Conservation (phyloP, 2,797 vertebrate species). For the Chloroceryle inda region DNA sequence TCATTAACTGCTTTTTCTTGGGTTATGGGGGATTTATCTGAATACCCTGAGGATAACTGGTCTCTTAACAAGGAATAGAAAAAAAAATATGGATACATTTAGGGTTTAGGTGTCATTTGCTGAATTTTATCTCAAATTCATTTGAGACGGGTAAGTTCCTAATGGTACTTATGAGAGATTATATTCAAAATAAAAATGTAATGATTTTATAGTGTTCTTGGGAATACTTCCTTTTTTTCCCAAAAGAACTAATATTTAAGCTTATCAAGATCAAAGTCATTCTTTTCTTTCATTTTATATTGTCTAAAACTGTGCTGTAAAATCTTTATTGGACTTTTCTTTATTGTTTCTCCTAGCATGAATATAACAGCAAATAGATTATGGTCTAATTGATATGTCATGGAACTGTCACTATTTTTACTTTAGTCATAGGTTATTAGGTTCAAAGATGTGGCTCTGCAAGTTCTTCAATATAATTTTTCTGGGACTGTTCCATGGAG, state of each 20-base stretch:
- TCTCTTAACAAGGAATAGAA: not conserved
- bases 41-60: no score
- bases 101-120: not conserved
- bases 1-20: no score
- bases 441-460: not conserved
- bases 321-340: not conserved
- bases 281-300: not conserved
- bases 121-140: not conserved
- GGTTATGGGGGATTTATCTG: no score
- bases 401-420: not conserved
- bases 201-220: not conserved
- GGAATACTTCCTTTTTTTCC: not conserved
- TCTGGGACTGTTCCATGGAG: not conserved
- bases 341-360: not conserved
- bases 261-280: not conserved
- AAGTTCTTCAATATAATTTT: not conserved
- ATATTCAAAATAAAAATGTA: not conserved
- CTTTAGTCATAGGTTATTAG: not conserved
- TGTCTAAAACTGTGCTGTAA: not conserved
- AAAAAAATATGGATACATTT: not conserved
- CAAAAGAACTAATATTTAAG: not conserved
- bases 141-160: not conserved
- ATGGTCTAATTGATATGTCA: not conserved
- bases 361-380: not conserved
- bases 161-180: not conserved